Evolutionary conservation across 2,797 vertebrate species (phyloP).

Genomic region (Podarcis lilfordi): DNA sequence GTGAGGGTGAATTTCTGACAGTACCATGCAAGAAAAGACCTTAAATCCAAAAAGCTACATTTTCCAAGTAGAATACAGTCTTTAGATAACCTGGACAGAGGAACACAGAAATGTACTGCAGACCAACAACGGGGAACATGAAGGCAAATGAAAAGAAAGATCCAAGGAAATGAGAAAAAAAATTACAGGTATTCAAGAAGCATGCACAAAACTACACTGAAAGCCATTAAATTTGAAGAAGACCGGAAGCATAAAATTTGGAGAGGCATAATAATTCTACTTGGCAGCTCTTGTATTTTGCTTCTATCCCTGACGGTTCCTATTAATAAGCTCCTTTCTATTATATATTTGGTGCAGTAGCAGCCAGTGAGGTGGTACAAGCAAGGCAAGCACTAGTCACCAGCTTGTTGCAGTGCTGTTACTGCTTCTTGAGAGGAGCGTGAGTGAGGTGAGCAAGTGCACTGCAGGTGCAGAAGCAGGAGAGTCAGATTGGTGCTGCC

Average conservation of each 20-base stretch:
- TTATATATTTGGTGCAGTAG: background rate
- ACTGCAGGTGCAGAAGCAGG: no score
- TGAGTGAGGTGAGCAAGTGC: no score
- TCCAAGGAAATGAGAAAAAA: background rate
- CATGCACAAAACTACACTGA: background rate
- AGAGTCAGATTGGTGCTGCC: no score
- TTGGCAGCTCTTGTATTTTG: background rate
- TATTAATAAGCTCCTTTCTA: background rate
- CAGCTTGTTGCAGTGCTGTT: no score
- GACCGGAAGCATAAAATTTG: background rate
- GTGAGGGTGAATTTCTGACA: background rate
- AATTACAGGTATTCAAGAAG: background rate
- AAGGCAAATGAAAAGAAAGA: background rate
- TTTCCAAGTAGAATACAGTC: background rate
- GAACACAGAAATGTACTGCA: background rate
- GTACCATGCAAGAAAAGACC: background rate
- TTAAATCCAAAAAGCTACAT: background rate
- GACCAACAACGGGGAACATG: background rate
- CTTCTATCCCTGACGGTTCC: background rate
- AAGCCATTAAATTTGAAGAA: background rate
- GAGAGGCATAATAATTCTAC: background rate
- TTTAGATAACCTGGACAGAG: background rate
- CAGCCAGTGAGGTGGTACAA: no score
- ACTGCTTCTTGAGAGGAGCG: no score
- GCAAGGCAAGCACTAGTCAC: no score